A percentile compares a stretch with the other conserved stretches of the same genome.
Conservation (phyloP, 2,888 invertebrate species). For the Boloria selene region DNA sequence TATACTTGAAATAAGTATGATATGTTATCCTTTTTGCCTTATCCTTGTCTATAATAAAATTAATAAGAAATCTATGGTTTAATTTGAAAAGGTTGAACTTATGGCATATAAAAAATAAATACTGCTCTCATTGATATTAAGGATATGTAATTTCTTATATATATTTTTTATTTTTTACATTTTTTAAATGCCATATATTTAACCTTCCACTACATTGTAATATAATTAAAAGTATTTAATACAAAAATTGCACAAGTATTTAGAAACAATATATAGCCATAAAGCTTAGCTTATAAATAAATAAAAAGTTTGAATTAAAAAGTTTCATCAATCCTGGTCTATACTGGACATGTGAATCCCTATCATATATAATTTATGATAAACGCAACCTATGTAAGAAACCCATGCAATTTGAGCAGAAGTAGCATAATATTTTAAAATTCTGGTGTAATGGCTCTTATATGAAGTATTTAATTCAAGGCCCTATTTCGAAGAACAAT, state of each 20-base stretch:
- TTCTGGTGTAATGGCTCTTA: no score
- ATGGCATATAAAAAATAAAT: conserved; percentile 15
- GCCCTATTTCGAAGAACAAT: no score
- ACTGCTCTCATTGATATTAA: neutral
- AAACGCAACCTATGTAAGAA: no score
- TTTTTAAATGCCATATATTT: conserved; percentile 19
- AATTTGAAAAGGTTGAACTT: conserved; percentile 9
- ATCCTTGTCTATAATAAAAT: conserved; percentile 24
- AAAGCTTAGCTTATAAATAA: no score
- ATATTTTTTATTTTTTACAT: neutral
- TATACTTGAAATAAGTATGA: conserved; percentile 27
- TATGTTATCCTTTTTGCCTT: conserved; percentile 22
- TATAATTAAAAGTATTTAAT: conserved; percentile 10
- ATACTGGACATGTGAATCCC: no score
- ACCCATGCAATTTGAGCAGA: no score
- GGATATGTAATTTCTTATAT: neutral
- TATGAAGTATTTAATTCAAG: no score
- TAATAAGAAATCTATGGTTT: conserved; percentile 15
- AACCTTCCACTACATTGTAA: conserved; percentile 10
- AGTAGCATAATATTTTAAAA: no score
- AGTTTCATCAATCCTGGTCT: no score
- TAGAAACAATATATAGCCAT: no score
- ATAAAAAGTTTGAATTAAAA: no score
- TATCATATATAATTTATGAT: no score
- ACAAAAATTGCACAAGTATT: neutral